Percentiles rank a stretch among this genome's conserved stretches.
Conservation (phyloP, 2,888 invertebrate genomes). For the Phragmatobia fuliginosa region DNA sequence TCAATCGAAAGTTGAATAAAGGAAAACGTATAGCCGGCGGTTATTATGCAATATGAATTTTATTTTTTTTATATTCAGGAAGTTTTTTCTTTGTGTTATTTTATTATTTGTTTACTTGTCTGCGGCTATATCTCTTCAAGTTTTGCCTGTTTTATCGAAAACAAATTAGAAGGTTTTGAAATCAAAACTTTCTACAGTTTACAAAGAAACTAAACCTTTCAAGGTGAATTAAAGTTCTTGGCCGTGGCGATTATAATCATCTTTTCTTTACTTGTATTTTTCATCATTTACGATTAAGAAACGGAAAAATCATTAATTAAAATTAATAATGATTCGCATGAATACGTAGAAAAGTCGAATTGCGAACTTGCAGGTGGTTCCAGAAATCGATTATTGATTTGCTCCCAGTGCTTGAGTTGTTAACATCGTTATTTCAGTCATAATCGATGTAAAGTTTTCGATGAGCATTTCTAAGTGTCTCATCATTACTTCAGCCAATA, state of each 20-base stretch:
- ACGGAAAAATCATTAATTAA: too few relatives aligned
- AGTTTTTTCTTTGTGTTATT: background rate
- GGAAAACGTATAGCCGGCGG: background rate
- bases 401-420: too few relatives aligned
- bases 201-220: background rate
- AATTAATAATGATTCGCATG: too few relatives aligned
- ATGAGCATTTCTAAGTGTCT: too few relatives aligned
- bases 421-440: too few relatives aligned
- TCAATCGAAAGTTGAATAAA: background rate
- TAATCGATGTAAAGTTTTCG: too few relatives aligned
- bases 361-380: too few relatives aligned
- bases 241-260: background rate
- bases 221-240: background rate
- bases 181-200: background rate
- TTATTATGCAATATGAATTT: background rate
- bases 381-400: too few relatives aligned
- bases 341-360: too few relatives aligned
- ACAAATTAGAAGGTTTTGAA: background rate
- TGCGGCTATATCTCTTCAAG: background rate
- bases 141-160: too few relatives aligned
- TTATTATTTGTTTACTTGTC: background rate
- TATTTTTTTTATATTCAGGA: background rate
- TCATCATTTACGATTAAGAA: background rate
- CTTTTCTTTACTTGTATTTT: background rate
- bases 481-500: too few relatives aligned